phyloP scores from a whole-genome alignment of 92 coral and sea anemone species.

The Actinernus sp. region DNA sequence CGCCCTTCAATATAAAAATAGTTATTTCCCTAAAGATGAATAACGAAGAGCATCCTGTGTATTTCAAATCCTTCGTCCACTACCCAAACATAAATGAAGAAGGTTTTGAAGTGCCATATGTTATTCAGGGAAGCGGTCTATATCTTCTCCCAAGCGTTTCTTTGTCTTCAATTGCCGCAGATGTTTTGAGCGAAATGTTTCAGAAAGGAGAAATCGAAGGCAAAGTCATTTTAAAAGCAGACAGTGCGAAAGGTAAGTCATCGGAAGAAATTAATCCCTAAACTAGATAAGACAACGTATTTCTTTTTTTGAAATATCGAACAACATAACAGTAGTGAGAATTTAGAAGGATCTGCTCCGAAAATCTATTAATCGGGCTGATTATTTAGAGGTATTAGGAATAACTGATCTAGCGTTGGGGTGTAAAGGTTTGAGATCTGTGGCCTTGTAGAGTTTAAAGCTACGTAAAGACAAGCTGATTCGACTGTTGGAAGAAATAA shows the following conservation, averaged over 20 bases:
- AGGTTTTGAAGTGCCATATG: constrained; percentile 61
- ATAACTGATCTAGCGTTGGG: not conserved
- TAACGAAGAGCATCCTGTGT: constrained; percentile 29
- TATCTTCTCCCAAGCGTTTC: constrained; percentile 61
- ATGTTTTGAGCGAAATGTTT: constrained; percentile 87
- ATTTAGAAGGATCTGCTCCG: not conserved
- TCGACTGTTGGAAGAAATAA: too few relatives aligned
- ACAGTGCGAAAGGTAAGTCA: constrained; percentile 88
- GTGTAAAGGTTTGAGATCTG: too few relatives aligned
- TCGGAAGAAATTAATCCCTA: too few relatives aligned
- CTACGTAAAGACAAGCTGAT: too few relatives aligned
- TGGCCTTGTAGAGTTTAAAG: too few relatives aligned
- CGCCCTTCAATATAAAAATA: not conserved
- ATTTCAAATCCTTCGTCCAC: constrained; percentile 76
- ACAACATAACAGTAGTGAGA: not conserved
- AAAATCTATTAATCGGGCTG: not conserved
- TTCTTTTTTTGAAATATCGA: too few relatives aligned
- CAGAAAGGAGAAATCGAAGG: constrained; percentile 93
- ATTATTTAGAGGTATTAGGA: constrained; percentile 1
- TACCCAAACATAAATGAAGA: constrained; percentile 69
- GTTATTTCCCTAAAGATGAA: constrained; percentile 36
- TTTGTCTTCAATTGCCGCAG: constrained; percentile 84
- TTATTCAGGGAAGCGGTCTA: constrained; percentile 70
- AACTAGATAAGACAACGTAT: too few relatives aligned
- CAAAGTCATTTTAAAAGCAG: constrained; percentile 91